Evolutionary conservation across 1,140 invertebrate species (phyloP).

Genomic region (Asobara japonica): DNA sequence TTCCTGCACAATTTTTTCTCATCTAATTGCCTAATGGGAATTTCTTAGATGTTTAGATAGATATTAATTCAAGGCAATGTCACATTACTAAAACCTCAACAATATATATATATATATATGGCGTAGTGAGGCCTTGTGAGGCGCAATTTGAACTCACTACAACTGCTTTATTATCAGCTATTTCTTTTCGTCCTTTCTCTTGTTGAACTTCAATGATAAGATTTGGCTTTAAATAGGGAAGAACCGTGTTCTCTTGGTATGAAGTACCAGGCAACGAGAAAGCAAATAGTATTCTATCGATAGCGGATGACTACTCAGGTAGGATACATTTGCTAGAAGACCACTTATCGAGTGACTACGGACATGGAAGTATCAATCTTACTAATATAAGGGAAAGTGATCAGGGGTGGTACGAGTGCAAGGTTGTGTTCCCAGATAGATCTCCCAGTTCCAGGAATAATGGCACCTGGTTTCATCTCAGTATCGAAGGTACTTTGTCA

Average conservation of each 20-base stretch:
- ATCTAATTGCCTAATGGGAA: not conserved
- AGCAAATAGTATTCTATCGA: slow-evolving; percentile 67
- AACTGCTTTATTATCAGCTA: too few species aligned
- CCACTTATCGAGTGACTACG: slow-evolving; percentile 65
- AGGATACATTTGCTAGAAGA: slow-evolving; percentile 74
- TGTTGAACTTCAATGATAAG: too few species aligned
- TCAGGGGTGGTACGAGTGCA: slow-evolving; percentile 92
- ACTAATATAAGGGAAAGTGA: slow-evolving; percentile 89
- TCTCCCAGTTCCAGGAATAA: slow-evolving; percentile 84
- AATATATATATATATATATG: too few species aligned
- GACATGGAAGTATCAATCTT: slow-evolving; percentile 86
- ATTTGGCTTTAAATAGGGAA: slow-evolving; percentile 67
- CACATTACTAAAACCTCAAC: too few species aligned
- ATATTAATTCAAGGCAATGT: too few species aligned
- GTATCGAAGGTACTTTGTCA: slow-evolving; percentile 79
- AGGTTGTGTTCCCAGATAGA: slow-evolving; percentile 87
- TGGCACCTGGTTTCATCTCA: slow-evolving; percentile 88
- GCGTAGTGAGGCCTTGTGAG: too few species aligned
- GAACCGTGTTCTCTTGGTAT: slow-evolving; percentile 82
- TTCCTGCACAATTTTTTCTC: not conserved
- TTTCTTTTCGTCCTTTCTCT: too few species aligned
- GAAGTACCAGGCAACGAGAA: slow-evolving; percentile 64
- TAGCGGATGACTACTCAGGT: slow-evolving; percentile 78
- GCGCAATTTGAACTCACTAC: too few species aligned
- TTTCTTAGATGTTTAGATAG: not conserved